phyloP scores from a whole-genome alignment of 1,140 invertebrate species.

The Scaptodrosophila lebanonensis region DNA sequence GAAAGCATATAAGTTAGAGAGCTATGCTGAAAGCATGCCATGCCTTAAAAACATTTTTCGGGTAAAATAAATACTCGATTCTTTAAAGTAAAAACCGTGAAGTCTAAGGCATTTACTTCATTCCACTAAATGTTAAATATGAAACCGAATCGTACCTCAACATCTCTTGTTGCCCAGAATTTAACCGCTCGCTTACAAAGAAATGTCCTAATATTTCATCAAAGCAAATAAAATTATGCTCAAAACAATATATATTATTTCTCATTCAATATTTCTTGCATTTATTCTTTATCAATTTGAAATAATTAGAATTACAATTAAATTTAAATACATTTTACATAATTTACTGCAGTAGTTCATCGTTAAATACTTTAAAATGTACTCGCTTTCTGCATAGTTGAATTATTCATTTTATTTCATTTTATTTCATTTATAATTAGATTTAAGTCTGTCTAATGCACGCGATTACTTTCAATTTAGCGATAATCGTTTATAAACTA shows the following conservation, averaged over 20 bases:
- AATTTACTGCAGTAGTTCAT: conserved; percentile 59
- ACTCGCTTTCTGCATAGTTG: neutral
- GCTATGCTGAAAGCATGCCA: too few species aligned
- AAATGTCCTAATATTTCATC: too few species aligned
- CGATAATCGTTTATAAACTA: conserved; percentile 40
- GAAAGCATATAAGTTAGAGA: neutral
- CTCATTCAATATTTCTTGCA: conserved; percentile 38
- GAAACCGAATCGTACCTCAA: too few species aligned
- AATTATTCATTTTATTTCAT: conserved; percentile 9
- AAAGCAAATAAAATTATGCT: neutral
- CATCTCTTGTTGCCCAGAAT: too few species aligned
- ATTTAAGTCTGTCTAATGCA: conserved; percentile 57
- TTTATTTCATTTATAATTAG: conserved; percentile 10
- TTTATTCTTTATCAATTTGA: conserved; percentile 71
- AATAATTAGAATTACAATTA: conserved; percentile 75
- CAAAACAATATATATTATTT: neutral
- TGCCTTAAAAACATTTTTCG: too few species aligned
- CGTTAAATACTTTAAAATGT: conserved; percentile 8
- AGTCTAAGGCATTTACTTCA: too few species aligned
- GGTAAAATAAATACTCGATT: too few species aligned
- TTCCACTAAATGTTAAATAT: too few species aligned
- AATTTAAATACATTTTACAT: conserved; percentile 73
- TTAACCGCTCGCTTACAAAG: too few species aligned
- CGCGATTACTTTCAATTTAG: conserved; percentile 52
- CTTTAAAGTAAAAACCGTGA: too few species aligned